Conservation (phyloP, 2,888 invertebrate genomes). For the Alitta virens region DNA sequence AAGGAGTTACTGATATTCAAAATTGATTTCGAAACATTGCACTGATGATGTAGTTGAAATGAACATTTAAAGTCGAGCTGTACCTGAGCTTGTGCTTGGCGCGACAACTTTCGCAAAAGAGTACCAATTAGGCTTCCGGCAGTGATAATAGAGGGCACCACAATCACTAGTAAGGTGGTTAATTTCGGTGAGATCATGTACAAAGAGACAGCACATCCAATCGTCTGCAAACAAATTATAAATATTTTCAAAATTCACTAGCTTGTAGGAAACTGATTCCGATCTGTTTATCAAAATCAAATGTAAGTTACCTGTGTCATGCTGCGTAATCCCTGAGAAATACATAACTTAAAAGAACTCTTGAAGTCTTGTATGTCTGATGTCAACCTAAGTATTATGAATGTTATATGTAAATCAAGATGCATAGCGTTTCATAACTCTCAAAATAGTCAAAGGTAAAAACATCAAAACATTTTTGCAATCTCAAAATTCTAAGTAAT, state of each 20-base stretch:
- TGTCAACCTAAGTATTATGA: constrained; percentile 66
- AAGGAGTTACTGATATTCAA: no score
- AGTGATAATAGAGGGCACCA: constrained; percentile 80
- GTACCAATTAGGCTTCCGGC: constrained; percentile 83
- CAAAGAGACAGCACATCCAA: constrained; percentile 63
- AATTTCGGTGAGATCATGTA: constrained; percentile 86
- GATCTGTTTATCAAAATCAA: neutral
- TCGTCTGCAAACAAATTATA: constrained; percentile 42
- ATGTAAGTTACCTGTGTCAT: constrained; percentile 71
- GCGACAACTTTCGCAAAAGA: constrained; percentile 73
- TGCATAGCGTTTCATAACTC: neutral
- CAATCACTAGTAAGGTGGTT: constrained; percentile 79
- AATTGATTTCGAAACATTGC: no score
- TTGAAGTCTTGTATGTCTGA: constrained; percentile 96
- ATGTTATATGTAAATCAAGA: neutral
- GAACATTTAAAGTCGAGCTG: no score
- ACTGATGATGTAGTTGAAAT: no score
- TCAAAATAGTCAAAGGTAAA: neutral
- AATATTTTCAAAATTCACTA: neutral
- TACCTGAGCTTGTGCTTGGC: constrained; percentile 81
- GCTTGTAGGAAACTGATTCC: neutral
- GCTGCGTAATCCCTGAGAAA: constrained; percentile 88
- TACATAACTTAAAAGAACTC: constrained; percentile 88
- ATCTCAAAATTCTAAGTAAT: no score
- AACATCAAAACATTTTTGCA: neutral